A percentile compares a stretch with the other conserved stretches of the same genome.
Conservation (phyloP, 2,797 vertebrate genomes). For the Silurus aristotelis region DNA sequence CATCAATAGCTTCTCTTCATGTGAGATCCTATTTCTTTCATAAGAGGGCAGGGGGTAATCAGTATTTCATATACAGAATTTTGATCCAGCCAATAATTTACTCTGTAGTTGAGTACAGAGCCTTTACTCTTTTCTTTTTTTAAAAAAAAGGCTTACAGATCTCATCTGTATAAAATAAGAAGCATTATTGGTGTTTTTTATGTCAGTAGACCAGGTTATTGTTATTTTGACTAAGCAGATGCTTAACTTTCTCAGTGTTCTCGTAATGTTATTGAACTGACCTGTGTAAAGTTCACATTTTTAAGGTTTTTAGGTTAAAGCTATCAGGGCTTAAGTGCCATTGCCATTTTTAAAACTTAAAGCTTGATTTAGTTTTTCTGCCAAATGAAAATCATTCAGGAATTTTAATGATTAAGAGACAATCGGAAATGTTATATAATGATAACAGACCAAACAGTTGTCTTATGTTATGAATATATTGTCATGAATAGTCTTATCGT, state of each 20-base stretch:
- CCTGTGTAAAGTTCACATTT: not conserved
- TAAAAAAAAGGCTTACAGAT: not conserved
- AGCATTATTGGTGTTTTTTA: not conserved
- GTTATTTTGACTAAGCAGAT: not conserved
- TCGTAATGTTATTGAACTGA: not conserved
- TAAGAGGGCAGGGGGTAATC: not conserved
- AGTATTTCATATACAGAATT: constrained; percentile 10
- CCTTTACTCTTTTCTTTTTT: not conserved
- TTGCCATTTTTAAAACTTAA: not conserved
- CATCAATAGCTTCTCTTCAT: not conserved
- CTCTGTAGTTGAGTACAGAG: not conserved
- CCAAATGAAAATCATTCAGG: not conserved
- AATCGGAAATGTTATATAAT: too few species aligned
- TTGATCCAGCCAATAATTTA: not conserved
- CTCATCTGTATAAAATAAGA: not conserved
- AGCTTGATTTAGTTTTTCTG: not conserved
- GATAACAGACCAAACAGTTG: too few species aligned
- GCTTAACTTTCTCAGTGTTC: not conserved
- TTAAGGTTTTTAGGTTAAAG: not conserved
- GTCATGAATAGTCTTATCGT: not conserved
- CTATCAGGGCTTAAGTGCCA: not conserved
- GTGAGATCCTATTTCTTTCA: not conserved
- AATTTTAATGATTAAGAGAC: too few species aligned
- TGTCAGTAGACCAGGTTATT: not conserved
- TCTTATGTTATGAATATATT: not conserved